Percentiles rank a stretch among this genome's conserved stretches.
Conservation (phyloP, 2,888 invertebrate genomes). For the Tenthredo distinguenda region DNA sequence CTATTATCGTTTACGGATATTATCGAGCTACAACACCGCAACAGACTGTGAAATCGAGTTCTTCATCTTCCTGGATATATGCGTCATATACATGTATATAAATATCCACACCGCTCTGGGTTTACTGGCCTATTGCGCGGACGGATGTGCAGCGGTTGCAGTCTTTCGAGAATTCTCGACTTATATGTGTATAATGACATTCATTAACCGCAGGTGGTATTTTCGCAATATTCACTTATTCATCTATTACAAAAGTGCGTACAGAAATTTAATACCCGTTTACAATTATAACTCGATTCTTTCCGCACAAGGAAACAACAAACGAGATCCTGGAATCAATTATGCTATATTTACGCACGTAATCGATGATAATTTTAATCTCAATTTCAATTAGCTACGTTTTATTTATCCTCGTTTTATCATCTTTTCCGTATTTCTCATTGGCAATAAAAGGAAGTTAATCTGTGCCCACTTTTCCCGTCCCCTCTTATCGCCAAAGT, state of each 20-base stretch:
- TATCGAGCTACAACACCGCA: background rate
- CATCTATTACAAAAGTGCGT: background rate
- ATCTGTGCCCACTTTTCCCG: background rate
- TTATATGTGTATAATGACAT: background rate
- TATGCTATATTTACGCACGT: too few relatives aligned
- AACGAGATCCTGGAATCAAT: too few relatives aligned
- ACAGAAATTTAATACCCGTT: background rate
- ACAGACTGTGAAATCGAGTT: too few relatives aligned
- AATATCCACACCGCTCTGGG: background rate
- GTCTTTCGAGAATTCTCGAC: background rate
- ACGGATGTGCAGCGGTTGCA: background rate
- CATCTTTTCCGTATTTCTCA: background rate
- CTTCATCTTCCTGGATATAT: background rate
- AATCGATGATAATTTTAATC: too few relatives aligned
- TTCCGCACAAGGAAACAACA: too few relatives aligned
- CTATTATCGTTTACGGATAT: background rate
- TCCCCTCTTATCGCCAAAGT: slow-evolving; percentile 13
- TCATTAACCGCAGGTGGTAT: background rate
- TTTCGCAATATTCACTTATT: background rate
- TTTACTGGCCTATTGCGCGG: background rate
- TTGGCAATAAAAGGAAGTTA: background rate
- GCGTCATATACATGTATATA: background rate
- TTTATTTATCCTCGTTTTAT: too few relatives aligned
- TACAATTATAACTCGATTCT: background rate
- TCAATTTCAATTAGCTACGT: too few relatives aligned